These are phyloP conservation scores for Drosophila vallismaia DNA, from an alignment of 2,888 invertebrate species.

Conservation along the genomic window DNA sequence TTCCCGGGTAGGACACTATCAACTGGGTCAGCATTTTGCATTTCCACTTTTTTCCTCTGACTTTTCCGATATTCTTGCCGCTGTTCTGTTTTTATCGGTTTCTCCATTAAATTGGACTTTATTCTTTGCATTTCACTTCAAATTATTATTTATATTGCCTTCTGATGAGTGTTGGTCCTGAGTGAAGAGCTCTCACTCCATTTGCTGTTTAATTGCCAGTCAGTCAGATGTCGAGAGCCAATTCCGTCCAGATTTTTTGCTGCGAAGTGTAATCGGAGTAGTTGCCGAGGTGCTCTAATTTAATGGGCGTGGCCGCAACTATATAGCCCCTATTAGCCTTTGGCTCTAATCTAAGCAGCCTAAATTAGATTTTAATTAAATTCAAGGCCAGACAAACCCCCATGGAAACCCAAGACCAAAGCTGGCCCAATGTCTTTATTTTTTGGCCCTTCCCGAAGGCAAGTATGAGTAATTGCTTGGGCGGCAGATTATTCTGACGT, in stretches of 20 bases:
- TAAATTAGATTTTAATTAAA: constrained; percentile 81
- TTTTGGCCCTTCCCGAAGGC: constrained; percentile 35
- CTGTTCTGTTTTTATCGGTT: constrained; percentile 1
- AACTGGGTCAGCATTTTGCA: constrained; percentile 28
- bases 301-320: constrained; percentile 10
- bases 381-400: constrained; percentile 59
- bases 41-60: constrained; percentile 16
- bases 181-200: constrained; percentile 13
- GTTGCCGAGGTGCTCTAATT: constrained; percentile 5
- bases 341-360: constrained; percentile 45
- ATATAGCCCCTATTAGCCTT: constrained; percentile 48
- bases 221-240: constrained; percentile 44
- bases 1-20: constrained; percentile 8
- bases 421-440: constrained; percentile 32
- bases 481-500: constrained; percentile 15
- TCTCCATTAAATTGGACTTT: constrained; percentile 28
- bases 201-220: constrained; percentile 53
- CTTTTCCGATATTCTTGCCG: constrained; percentile 1
- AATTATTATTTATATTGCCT: constrained; percentile 66
- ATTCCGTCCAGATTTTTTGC: constrained; percentile 8
- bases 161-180: constrained; percentile 52
- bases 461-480: constrained; percentile 42
- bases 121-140: constrained; percentile 42
- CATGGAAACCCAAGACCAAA: constrained; percentile 15
- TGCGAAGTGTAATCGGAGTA: constrained; percentile 17